Evolutionary conservation across 2,113 vertebrate species (phyloP).

Genomic region (Cololabis saira): DNA sequence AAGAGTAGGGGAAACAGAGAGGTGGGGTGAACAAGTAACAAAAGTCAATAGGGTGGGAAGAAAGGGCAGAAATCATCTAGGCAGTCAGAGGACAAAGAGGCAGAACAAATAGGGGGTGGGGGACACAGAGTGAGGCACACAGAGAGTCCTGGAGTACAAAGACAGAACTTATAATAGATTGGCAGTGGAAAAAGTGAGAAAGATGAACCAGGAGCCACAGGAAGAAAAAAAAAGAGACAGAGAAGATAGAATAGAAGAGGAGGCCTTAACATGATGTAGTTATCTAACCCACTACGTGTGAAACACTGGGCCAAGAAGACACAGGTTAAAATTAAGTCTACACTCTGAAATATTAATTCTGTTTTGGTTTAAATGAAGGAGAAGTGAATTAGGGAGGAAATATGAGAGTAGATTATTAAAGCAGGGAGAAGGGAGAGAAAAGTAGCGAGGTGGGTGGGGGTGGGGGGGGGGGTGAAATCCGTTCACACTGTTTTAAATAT

Average conservation of each 20-base stretch:
- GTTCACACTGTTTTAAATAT: conserved; percentile 86
- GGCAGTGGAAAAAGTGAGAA: conserved; percentile 50
- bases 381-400: conserved; percentile 82
- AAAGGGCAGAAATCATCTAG: conserved; percentile 70
- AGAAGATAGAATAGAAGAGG: conserved; percentile 7
- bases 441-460: conserved; percentile 67
- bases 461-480: conserved; percentile 76
- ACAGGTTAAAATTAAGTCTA: conserved; percentile 76
- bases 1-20: conserved; percentile 48
- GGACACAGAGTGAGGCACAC: conserved; percentile 25
- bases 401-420: conserved; percentile 83
- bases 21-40: conserved; percentile 57
- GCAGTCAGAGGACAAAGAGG: conserved; percentile 67
- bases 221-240: conserved; percentile 17
- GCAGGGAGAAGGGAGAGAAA: conserved; percentile 35
- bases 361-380: conserved; percentile 83
- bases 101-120: conserved; percentile 49
- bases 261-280: conserved; percentile 48
- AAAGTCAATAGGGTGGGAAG: conserved; percentile 71
- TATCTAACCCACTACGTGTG: conserved; percentile 47
- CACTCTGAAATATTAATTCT: conserved; percentile 82
- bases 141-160: conserved; percentile 47
- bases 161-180: conserved; percentile 59
- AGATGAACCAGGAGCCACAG: conserved; percentile 32
- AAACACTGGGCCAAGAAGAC: conserved; percentile 45